phyloP scores from a whole-genome alignment of 1,140 invertebrate genomes.

The Sminthurinus signatus region DNA sequence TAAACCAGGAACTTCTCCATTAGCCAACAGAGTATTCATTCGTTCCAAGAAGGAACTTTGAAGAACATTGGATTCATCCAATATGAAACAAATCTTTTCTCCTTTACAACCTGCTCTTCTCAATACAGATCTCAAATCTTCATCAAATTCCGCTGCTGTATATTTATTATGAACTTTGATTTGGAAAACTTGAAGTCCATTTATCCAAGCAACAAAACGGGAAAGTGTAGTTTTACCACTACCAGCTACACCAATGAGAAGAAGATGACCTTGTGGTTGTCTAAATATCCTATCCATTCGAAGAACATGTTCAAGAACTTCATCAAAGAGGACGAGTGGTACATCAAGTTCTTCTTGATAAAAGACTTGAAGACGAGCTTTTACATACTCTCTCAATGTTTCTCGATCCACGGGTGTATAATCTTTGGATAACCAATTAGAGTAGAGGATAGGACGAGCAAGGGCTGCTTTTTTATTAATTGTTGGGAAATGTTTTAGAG shows the following conservation, averaged over 20 bases:
- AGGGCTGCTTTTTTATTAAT: slow-evolving; percentile 82
- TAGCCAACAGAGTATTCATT: slow-evolving; percentile 98
- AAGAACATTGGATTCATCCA: slow-evolving; percentile 98
- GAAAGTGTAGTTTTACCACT: slow-evolving; percentile 98
- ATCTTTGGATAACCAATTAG: slow-evolving; percentile 98
- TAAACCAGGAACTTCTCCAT: slow-evolving; percentile 93
- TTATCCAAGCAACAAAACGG: slow-evolving; percentile 99
- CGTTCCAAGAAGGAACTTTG: slow-evolving; percentile 98
- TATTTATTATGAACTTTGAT: slow-evolving; percentile 99
- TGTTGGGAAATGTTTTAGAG: slow-evolving; percentile 89
- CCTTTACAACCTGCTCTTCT: slow-evolving; percentile 89
- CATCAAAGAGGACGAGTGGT: slow-evolving; percentile 94
- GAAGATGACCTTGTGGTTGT: slow-evolving; percentile 94
- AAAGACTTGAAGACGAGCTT: slow-evolving; percentile 91
- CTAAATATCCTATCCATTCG: slow-evolving; percentile 98
- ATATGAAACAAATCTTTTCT: slow-evolving; percentile 98
- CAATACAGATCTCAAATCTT: slow-evolving; percentile 90
- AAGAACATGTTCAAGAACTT: slow-evolving; percentile 96
- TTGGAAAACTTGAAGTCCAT: slow-evolving; percentile 96
- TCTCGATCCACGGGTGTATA: slow-evolving; percentile 95
- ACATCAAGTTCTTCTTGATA: slow-evolving; percentile 99
- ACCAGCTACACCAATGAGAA: slow-evolving; percentile 95
- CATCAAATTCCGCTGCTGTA: slow-evolving; percentile 96
- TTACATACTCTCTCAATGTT: slow-evolving; percentile 91
- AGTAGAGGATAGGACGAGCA: slow-evolving; percentile 87